Percentiles rank a stretch among this genome's conserved stretches.
Conservation (phyloP, 2,888 invertebrate species). For the Napeogenes sylphis region DNA sequence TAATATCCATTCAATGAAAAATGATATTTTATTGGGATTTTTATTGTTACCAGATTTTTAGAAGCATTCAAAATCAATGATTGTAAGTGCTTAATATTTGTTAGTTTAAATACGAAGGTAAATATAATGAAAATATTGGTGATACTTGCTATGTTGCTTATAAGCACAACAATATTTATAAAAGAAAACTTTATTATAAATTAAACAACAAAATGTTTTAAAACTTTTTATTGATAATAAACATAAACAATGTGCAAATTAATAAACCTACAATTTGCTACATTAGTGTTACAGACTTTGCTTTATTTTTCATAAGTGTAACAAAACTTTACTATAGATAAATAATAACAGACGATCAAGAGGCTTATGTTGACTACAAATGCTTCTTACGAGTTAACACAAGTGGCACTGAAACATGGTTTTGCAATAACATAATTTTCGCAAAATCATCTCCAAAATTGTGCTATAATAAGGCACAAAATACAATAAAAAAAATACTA, state of each 20-base stretch:
- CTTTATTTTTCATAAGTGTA: constrained; percentile 39
- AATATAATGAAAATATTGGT: no score
- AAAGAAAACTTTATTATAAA: background rate
- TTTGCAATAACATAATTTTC: constrained; percentile 33
- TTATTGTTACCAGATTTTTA: no score
- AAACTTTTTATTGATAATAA: constrained; percentile 69
- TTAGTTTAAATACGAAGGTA: no score
- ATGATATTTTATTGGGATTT: no score
- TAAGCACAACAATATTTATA: background rate
- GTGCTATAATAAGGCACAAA: constrained; percentile 64
- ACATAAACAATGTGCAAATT: constrained; percentile 75
- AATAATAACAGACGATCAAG: constrained; percentile 49
- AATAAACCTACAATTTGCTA: constrained; percentile 33
- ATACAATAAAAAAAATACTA: constrained; percentile 23
- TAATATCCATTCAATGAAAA: no score
- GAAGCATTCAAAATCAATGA: no score
- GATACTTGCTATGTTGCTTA: no score
- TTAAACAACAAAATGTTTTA: constrained; percentile 41
- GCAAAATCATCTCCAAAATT: constrained; percentile 46
- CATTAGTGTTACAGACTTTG: constrained; percentile 38
- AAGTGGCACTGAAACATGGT: constrained; percentile 56
- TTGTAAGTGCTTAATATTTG: no score
- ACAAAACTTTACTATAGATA: constrained; percentile 46
- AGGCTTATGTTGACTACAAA: constrained; percentile 64
- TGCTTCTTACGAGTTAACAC: constrained; percentile 52